Base-by-base conservation (phyloP, 2,888 invertebrate species). In the Axea sp. region DNA sequence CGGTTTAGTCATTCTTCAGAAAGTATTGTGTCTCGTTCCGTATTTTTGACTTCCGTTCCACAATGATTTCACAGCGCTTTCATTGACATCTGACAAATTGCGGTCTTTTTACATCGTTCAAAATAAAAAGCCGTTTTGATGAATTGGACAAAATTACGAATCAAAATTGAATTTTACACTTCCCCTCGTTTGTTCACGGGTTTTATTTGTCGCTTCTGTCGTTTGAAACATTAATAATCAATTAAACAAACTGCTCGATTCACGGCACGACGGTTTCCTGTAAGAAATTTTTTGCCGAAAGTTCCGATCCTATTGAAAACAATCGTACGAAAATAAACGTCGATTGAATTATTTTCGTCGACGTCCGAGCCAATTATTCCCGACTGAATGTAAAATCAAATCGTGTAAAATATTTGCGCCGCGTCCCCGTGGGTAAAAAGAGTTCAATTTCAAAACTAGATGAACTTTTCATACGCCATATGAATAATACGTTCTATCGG, bases 381-480 rank as follows among this genome's bases (percentile, higher is more conserved):
- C 41, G 59, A 28, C 55, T 55, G 71, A 62, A 53, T 60, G 59
- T 69, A 60, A 60, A 69, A 62, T 71, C 55, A 71, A 71, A 47
- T 49, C 41, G 53, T 62, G 53, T 62, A 62, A 62, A 71, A 62
- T 71, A 55, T 62, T 62, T 71, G 71, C 39, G 47, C 6, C 47
- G 24, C 35, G 22, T 62, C 17, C 47, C 41, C 35, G 17, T 30
- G 43, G 60, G 55, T 55, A 47, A 71, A 55, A 71, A 49, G 55
- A 62, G 55, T 71, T 71, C 55, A 55, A 62, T 71, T 55, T 62
- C 39, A 62, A 71, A 62, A 55, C 62, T 71, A 49, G 55, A 60
- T 69, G 53, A 71, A 71, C 62, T 71, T 71, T 71, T 62, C 62
- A 47, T 62, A 62, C 31, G 55, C 62, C 62, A 47, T 47, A 60